Percentiles rank a stretch among this genome's conserved stretches.
These are phyloP conservation scores for Asteroscopus sphinx DNA, from an alignment of 2,888 invertebrate species.

Conservation along the genomic window DNA sequence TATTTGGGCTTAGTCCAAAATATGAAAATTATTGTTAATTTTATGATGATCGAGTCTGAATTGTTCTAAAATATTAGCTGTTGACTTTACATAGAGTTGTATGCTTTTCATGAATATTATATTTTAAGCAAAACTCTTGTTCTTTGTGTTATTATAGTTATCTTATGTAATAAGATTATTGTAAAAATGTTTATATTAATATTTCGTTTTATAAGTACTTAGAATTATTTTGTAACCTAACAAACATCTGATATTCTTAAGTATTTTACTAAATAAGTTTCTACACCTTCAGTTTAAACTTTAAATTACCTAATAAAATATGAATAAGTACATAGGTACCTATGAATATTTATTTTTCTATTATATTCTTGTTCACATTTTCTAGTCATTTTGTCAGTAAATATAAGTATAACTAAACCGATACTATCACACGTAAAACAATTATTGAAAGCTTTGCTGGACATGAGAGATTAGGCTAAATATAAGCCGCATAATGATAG, in stretches of 20 bases:
- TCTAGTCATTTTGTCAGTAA: slow-evolving; percentile 55
- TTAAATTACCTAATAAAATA: slow-evolving; percentile 40
- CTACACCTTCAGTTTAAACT: slow-evolving; percentile 30
- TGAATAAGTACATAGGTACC: slow-evolving; percentile 11
- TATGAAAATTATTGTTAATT: slow-evolving; percentile 39
- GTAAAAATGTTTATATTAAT: slow-evolving; percentile 14
- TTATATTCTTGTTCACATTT: slow-evolving; percentile 34
- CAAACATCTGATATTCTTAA: slow-evolving; percentile 6
- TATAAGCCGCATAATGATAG: slow-evolving; percentile 59
- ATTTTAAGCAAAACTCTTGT: slow-evolving; percentile 7
- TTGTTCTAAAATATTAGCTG: slow-evolving; percentile 31
- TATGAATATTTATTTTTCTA: slow-evolving; percentile 35
- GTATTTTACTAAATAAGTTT: slow-evolving; percentile 23
- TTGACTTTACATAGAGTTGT: slow-evolving; percentile 8
- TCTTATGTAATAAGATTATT: slow-evolving; percentile 5
- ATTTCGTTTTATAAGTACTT: slow-evolving; percentile 9
- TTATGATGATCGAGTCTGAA: slow-evolving; percentile 28
- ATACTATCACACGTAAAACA: slow-evolving; percentile 20
- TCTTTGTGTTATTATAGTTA: slow-evolving; percentile 31
- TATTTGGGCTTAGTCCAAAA: slow-evolving; percentile 57
- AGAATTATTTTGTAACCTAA: slow-evolving; percentile 18
- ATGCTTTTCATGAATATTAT: slow-evolving; percentile 5
- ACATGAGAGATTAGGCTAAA: slow-evolving; percentile 60
- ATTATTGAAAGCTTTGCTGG: slow-evolving; percentile 49
- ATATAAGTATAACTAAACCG: slow-evolving; percentile 24